phyloP scores from a whole-genome alignment of 2,113 vertebrate species.

The Brienomyrus longianalis region DNA sequence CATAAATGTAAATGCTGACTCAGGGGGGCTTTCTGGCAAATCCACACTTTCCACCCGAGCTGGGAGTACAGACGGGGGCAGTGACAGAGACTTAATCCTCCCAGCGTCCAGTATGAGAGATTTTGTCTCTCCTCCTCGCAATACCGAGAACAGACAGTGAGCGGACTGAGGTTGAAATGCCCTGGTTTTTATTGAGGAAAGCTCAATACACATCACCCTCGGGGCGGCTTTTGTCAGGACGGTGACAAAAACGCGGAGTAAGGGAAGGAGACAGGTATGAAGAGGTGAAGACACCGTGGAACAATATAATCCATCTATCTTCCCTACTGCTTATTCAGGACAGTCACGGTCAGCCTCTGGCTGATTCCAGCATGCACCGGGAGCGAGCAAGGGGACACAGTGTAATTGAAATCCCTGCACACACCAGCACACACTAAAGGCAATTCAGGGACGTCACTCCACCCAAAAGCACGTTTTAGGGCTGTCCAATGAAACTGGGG shows the following conservation, averaged over 20 bases:
- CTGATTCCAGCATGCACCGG: not conserved
- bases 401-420: not conserved
- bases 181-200: not conserved
- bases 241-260: not conserved
- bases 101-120: not conserved
- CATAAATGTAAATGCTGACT: constrained; percentile 6
- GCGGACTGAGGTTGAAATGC: not conserved
- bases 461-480: not conserved
- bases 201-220: not conserved
- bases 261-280: constrained; percentile 4
- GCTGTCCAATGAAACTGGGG: not conserved
- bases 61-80: not conserved
- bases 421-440: not conserved
- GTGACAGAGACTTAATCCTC: not conserved
- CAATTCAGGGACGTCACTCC: not conserved
- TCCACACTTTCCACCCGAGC: not conserved
- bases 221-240: not conserved
- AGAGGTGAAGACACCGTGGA: not conserved
- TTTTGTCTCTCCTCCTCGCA: not conserved
- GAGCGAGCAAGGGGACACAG: not conserved
- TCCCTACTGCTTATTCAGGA: not conserved
- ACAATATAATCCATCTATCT: constrained; percentile 5
- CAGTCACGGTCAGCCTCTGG: not conserved
- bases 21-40: not conserved
- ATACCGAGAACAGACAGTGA: not conserved